Evolutionary conservation across 23 tunicate genomes (phyloP).

Genomic region (Trididemnum miniatum): DNA sequence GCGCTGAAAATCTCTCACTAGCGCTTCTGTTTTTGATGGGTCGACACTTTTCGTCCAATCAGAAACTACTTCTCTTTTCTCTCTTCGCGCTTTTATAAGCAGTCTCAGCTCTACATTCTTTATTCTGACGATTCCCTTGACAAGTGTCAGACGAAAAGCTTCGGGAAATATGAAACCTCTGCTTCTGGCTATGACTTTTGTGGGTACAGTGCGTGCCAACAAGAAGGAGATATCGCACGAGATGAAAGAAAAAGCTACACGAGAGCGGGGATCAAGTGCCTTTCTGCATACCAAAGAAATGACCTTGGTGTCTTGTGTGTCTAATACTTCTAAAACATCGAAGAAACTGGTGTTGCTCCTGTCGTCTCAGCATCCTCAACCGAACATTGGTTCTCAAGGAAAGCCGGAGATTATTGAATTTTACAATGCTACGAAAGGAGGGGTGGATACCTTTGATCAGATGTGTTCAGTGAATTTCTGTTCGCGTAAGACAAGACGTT

Average conservation of each 20-base stretch:
- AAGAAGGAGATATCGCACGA: background rate
- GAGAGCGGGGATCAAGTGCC: constrained; percentile 16
- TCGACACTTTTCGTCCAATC: too few relatives aligned
- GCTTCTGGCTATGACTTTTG: too few relatives aligned
- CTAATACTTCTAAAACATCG: background rate
- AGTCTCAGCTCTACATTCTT: too few relatives aligned
- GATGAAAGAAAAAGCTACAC: background rate
- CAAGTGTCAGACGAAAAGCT: too few relatives aligned
- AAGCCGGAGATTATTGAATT: constrained; percentile 5
- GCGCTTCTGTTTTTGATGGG: too few relatives aligned
- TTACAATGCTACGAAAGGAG: too few relatives aligned
- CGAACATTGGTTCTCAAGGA: background rate
- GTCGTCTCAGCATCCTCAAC: constrained; percentile 12
- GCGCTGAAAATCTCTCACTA: too few relatives aligned
- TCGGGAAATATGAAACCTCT: too few relatives aligned
- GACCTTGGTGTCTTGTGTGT: background rate
- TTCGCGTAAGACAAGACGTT: constrained; percentile 15
- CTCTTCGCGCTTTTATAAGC: too few relatives aligned
- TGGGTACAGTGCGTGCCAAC: constrained; percentile 5
- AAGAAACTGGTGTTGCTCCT: constrained; percentile 1
- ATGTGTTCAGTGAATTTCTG: background rate
- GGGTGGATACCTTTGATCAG: constrained; percentile 1
- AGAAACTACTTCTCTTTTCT: too few relatives aligned
- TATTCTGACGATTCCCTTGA: too few relatives aligned
- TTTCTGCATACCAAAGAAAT: constrained; percentile 4